Evolutionary conservation across 1,140 invertebrate genomes (phyloP).

Genomic region (Adoxophyes honmai): DNA sequence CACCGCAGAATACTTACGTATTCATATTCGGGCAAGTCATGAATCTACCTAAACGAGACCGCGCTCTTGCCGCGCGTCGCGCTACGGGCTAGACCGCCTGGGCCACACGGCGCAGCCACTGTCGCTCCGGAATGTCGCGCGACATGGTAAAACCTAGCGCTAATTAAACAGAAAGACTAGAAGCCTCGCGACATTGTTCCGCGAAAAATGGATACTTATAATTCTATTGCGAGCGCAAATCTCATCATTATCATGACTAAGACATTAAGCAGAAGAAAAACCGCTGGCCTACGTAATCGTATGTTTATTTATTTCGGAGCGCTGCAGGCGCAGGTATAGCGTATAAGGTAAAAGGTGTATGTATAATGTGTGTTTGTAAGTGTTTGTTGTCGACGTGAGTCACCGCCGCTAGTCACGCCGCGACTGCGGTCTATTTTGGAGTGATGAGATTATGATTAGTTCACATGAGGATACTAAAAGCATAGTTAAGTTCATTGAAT

Average conservation of each 20-base stretch:
- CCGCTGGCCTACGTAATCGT: conserved; percentile 47
- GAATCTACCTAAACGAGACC: conserved; percentile 5
- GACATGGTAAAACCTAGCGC: background rate
- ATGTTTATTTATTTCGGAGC: conserved; percentile 54
- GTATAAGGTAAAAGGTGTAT: conserved; percentile 43
- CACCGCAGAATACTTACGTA: conserved; percentile 25
- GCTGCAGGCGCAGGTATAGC: conserved; percentile 44
- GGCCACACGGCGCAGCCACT: background rate
- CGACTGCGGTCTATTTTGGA: conserved; percentile 68
- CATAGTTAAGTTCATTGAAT: conserved; percentile 23
- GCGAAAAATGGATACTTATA: conserved; percentile 37
- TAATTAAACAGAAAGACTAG: background rate
- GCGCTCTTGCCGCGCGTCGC: background rate
- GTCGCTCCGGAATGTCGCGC: background rate
- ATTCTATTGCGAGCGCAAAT: conserved; percentile 39
- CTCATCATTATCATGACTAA: conserved; percentile 38
- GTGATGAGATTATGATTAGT: conserved; percentile 69
- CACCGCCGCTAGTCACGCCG: conserved; percentile 52
- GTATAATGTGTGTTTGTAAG: conserved; percentile 35
- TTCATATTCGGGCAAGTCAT: conserved; percentile 15
- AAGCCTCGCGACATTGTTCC: conserved; percentile 27
- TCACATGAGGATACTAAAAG: conserved; percentile 45
- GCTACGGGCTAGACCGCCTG: background rate
- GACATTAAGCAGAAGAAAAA: conserved; percentile 38
- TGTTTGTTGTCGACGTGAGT: conserved; percentile 55